Evolutionary conservation across 2,797 vertebrate genomes (phyloP).

Genomic region (Acrossocheilus wenchowensis): DNA sequence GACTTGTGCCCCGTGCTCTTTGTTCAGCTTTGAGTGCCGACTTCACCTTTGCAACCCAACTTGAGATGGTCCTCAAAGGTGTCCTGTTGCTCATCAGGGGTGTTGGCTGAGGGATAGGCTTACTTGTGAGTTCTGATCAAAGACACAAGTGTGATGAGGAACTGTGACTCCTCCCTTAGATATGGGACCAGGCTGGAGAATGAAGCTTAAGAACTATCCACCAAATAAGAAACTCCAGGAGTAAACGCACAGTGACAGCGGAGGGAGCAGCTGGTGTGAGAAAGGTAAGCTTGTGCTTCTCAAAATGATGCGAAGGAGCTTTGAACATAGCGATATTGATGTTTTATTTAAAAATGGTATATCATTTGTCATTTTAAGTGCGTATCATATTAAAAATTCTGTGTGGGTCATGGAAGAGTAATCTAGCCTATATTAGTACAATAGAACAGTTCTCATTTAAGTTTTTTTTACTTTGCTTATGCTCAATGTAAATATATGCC

Average conservation of each 20-base stretch:
- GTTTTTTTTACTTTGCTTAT: background rate
- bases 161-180: slow-evolving; percentile 71
- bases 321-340: background rate
- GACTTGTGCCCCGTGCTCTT: slow-evolving; percentile 52
- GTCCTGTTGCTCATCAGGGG: slow-evolving; percentile 59
- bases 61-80: slow-evolving; percentile 63
- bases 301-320: background rate
- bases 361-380: background rate
- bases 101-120: slow-evolving; percentile 67
- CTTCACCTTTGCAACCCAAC: slow-evolving; percentile 65
- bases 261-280: background rate
- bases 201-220: slow-evolving; percentile 54
- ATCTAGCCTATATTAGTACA: background rate
- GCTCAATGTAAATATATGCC: background rate
- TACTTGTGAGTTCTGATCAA: slow-evolving; percentile 67
- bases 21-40: slow-evolving; percentile 60
- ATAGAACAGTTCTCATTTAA: background rate
- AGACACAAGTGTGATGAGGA: slow-evolving; percentile 52
- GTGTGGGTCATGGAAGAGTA: background rate
- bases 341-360: background rate
- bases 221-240: slow-evolving; percentile 55
- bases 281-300: slow-evolving; percentile 42
- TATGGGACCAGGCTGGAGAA: slow-evolving; percentile 57
- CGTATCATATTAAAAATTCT: background rate
- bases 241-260: slow-evolving; percentile 37